Evolutionary conservation across 1,140 invertebrate species (phyloP), one percentile per base, ranked within the genome.

Genomic region (Cryptotermes secundus): DNA sequence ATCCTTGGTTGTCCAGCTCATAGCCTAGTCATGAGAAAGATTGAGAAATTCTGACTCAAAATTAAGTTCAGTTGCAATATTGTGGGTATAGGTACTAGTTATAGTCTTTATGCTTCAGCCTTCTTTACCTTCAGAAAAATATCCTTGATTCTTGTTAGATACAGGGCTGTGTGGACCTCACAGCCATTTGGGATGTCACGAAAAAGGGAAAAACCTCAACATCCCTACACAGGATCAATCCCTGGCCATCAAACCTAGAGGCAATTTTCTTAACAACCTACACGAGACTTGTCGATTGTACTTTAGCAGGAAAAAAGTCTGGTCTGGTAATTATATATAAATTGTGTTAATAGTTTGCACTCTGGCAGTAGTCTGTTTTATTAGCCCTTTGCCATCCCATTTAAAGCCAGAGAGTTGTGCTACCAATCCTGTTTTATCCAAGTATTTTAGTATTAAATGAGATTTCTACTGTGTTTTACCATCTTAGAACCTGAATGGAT

Each of bases 211-310:
- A 42, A 42, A 42, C 16, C 9, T 14, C 53, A 59, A n/a, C 26
- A n/a, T 59, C 12, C 7, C 53, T 3, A 22, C 53, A 59, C 16
- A 14, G 53, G 53, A 59, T 59, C 19, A 1, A 19, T 24, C 26
- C 53, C 19, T n/a, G 53, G 53, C 53, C 53, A 59, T 7, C 26
- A n/a, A 22, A n/a, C 12, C 7, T 3, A 6, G 19, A 59, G 38
- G 38, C 38, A 42, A 14, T 42, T 42, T 42, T 14, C 53, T 59
- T 22, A 59, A 83, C 31, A 86, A 72, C 49, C 42, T 81, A n/a
- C 53, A n/a, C 14, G 24, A 81, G 80, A 81, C 31, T 10, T 81
- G 34, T 26, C 38, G 80, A 6, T 81, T 24, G 7, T 81, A 35
- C 80, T 81, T 36, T 26, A 24, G 31, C 22, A 42, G 80, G 34